These are phyloP conservation scores for Cettia cetti DNA, from an alignment of 2,113 vertebrate species.

Conservation along the genomic window DNA sequence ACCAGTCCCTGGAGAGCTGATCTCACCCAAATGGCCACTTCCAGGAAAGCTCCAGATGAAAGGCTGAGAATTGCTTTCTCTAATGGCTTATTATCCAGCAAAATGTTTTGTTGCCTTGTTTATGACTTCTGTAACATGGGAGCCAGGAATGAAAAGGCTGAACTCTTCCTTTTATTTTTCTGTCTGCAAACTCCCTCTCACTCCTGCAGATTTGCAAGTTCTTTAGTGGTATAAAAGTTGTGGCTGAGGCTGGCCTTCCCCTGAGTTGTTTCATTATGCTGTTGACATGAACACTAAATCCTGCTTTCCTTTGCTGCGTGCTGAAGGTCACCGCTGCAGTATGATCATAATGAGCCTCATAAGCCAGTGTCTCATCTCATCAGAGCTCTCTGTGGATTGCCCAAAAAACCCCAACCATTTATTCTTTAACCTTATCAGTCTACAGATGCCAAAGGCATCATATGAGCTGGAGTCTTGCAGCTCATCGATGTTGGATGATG, in stretches of 20 bases:
- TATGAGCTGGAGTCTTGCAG: slow-evolving; percentile 28
- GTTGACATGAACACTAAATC: slow-evolving; percentile 65
- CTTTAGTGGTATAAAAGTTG: slow-evolving; percentile 44
- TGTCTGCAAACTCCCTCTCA: neutral
- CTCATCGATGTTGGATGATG: neutral
- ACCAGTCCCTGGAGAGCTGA: accelerated
- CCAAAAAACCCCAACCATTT: neutral
- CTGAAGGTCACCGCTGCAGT: slow-evolving; percentile 61
- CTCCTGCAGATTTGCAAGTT: neutral
- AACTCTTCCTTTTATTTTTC: slow-evolving; percentile 4
- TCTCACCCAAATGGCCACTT: neutral
- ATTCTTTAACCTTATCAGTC: slow-evolving; percentile 27
- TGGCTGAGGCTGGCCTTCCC: slow-evolving; percentile 50
- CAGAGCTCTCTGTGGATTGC: neutral
- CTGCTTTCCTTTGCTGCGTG: slow-evolving; percentile 59
- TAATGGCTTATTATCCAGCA: neutral
- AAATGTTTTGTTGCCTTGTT: slow-evolving; percentile 26
- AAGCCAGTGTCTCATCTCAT: slow-evolving; percentile 52
- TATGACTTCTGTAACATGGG: neutral
- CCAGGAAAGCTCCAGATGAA: neutral
- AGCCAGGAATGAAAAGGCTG: neutral
- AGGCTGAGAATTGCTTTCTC: neutral
- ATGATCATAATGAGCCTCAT: slow-evolving; percentile 45
- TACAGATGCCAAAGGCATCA: neutral
- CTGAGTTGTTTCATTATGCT: slow-evolving; percentile 62